Evolutionary conservation across 2,797 vertebrate genomes (phyloP).

Genomic region (Poecilia velifera): DNA sequence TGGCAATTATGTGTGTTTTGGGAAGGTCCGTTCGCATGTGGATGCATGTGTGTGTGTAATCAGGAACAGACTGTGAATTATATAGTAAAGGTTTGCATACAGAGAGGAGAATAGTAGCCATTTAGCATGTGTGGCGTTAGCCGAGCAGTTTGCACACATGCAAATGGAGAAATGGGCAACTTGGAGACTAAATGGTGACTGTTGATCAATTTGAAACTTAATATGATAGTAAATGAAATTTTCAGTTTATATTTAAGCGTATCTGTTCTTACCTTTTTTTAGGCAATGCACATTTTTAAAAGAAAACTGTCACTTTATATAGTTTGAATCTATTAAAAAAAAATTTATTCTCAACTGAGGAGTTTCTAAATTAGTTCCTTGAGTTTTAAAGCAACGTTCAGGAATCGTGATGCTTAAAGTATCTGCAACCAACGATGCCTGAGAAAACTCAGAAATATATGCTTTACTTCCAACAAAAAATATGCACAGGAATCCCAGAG

Average conservation of each 20-base stretch:
- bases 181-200: conserved; percentile 1
- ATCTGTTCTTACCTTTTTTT: neutral
- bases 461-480: too few relatives aligned
- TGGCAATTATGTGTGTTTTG: conserved; percentile 59
- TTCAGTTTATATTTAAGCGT: neutral
- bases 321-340: too few relatives aligned
- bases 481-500: too few relatives aligned
- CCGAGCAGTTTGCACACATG: conserved; percentile 18
- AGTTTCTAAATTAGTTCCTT: too few relatives aligned
- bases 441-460: too few relatives aligned
- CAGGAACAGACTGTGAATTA: conserved; percentile 42
- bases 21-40: conserved; percentile 40
- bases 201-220: neutral
- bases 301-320: neutral
- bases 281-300: neutral
- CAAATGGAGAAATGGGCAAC: conserved; percentile 14
- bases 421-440: too few relatives aligned
- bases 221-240: neutral
- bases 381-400: too few relatives aligned
- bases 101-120: conserved; percentile 6
- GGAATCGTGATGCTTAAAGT: too few relatives aligned
- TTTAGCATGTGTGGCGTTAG: conserved; percentile 14
- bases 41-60: conserved; percentile 51
- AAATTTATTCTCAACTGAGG: too few relatives aligned
- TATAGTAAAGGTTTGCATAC: conserved; percentile 26